These are phyloP conservation scores for Lasioglossum vierecki DNA, from an alignment of 2,888 invertebrate genomes.

Conservation along the genomic window DNA sequence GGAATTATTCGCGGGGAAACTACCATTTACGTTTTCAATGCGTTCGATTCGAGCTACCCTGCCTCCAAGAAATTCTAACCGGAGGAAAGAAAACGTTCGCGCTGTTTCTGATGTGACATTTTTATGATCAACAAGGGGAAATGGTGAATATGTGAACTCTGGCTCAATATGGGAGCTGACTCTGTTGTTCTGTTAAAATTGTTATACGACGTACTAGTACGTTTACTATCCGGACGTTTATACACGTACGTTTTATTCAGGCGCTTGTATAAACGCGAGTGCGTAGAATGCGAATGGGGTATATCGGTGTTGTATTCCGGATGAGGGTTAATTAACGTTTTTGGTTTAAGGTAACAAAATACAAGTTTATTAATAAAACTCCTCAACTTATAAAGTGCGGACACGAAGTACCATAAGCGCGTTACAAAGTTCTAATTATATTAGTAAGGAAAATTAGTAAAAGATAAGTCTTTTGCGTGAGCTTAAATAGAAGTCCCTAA, in stretches of 20 bases:
- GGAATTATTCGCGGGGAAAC: slow-evolving; percentile 10
- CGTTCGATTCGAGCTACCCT: not conserved
- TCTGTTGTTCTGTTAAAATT: not conserved
- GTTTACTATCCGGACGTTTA: too few relatives aligned
- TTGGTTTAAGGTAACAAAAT: too few relatives aligned
- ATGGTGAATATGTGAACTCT: not conserved
- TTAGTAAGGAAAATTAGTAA: too few relatives aligned
- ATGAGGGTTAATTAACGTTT: too few relatives aligned
- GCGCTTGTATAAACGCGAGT: not conserved
- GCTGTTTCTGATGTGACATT: not conserved
- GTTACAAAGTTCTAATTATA: too few relatives aligned
- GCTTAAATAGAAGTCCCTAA: too few relatives aligned
- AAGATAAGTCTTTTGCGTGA: too few relatives aligned
- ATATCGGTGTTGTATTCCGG: not conserved
- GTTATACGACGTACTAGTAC: not conserved
- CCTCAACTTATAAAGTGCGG: too few relatives aligned
- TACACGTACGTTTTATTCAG: not conserved
- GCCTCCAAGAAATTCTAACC: not conserved
- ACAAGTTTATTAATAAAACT: too few relatives aligned
- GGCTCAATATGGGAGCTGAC: rapidly evolving
- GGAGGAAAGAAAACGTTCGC: not conserved
- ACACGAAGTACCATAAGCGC: too few relatives aligned
- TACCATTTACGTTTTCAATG: slow-evolving; percentile 8
- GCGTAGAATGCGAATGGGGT: not conserved
- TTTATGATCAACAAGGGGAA: not conserved